Conservation (phyloP, 2,888 invertebrate species). For the Tholera decimalis region DNA sequence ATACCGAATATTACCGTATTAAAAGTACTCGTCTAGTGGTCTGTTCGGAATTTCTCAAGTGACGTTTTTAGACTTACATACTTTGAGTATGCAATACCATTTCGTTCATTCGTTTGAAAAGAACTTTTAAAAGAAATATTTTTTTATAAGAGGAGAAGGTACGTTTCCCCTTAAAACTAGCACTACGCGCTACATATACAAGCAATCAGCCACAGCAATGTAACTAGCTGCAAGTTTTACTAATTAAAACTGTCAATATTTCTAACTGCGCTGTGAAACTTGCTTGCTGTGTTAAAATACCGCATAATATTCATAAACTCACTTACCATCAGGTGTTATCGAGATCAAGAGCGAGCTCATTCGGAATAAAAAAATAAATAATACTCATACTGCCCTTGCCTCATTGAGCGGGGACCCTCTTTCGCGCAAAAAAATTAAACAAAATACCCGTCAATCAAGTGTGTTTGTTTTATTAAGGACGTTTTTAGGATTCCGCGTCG, state of each 20-base stretch:
- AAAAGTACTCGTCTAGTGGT: too few relatives aligned
- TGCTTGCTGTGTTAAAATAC: neutral
- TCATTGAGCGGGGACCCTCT: neutral
- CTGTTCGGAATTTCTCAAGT: too few relatives aligned
- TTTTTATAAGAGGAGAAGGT: too few relatives aligned
- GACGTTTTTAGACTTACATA: too few relatives aligned
- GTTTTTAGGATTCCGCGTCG: neutral
- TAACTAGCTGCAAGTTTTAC: neutral
- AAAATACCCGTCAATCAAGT: constrained; percentile 28
- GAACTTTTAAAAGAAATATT: too few relatives aligned
- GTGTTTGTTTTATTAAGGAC: constrained; percentile 37
- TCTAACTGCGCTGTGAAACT: neutral
- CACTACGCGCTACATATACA: neutral
- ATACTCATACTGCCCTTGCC: neutral
- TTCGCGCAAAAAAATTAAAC: constrained; percentile 4
- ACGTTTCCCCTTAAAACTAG: neutral
- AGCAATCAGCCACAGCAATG: constrained; percentile 7
- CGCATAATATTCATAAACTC: neutral
- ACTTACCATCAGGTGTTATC: too few relatives aligned
- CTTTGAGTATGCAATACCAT: too few relatives aligned
- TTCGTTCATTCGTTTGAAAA: too few relatives aligned
- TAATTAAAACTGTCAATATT: constrained; percentile 15
- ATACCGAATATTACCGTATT: too few relatives aligned
- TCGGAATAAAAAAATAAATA: too few relatives aligned
- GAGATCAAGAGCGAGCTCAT: too few relatives aligned